Conservation (phyloP, 2,113 vertebrate species). For the Neodontobutis hainanensis region DNA sequence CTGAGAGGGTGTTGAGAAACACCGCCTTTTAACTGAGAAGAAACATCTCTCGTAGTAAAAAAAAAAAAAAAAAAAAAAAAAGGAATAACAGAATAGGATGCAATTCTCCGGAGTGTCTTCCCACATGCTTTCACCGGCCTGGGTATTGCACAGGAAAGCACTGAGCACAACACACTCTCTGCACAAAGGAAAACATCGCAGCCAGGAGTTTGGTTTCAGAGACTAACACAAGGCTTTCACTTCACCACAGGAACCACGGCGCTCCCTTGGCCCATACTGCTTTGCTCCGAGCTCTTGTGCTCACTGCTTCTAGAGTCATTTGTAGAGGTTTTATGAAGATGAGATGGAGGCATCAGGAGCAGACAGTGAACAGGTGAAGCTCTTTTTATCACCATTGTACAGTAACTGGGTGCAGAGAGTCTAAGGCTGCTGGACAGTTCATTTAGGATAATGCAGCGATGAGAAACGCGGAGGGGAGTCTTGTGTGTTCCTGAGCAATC, state of each 20-base stretch:
- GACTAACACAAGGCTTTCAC: conserved; percentile 60
- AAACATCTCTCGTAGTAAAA: conserved; percentile 61
- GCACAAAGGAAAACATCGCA: conserved; percentile 72
- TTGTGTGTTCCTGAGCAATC: conserved; percentile 43
- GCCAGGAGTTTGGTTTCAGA: conserved; percentile 66
- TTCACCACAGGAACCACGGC: conserved; percentile 56
- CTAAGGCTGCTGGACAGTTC: conserved; percentile 70
- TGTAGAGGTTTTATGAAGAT: conserved; percentile 27
- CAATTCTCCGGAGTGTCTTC: conserved; percentile 73
- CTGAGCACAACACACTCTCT: conserved; percentile 69
- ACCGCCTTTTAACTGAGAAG: conserved; percentile 75
- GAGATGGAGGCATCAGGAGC: conserved; percentile 48
- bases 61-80: conserved; percentile 51
- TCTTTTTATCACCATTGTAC: conserved; percentile 67
- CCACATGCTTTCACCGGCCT: conserved; percentile 71
- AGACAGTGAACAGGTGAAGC: conserved; percentile 43
- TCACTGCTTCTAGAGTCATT: conserved; percentile 60
- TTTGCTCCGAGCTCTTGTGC: conserved; percentile 51
- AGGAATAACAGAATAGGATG: conserved; percentile 72
- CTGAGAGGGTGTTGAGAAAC: conserved; percentile 71
- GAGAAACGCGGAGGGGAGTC: conserved; percentile 38
- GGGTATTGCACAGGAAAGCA: conserved; percentile 70
- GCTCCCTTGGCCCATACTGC: conserved; percentile 57
- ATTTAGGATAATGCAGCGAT: conserved; percentile 72
- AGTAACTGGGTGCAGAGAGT: conserved; percentile 54